Base-by-base conservation (phyloP, 2,797 vertebrate species). In the Enteromius trimaculatus region DNA sequence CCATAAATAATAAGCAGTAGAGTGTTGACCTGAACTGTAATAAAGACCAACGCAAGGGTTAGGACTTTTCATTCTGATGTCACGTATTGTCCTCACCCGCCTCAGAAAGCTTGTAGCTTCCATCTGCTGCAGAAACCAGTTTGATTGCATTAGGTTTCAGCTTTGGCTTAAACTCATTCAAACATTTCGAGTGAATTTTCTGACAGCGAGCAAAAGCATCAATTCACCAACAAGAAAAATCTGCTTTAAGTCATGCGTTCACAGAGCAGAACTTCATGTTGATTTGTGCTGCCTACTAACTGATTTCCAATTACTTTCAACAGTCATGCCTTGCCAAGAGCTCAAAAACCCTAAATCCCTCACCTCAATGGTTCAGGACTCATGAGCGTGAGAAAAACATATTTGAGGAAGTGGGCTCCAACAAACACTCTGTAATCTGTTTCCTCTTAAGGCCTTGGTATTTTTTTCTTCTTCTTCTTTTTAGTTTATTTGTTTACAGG, bases 301-400 rank as follows among this genome's bases (percentile, higher is more conserved):
- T 77, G 81, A 83, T 83, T 83, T 69, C 74, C 72, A 83, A 83
- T 83, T 77, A 83, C 70, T 75, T 82, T 75, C 58, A 49, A 75
- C 74, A 77, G 81, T 68, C 37, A 77, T 77, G 81, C 49, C 26
- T 58, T 68, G 64, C 64, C 72, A 77, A 55, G 81, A 83, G 51
- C 62, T 44, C 23, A 69, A 76, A 83, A 83, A 19, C 64, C 37
- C 26, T 37, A 68, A 83, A 77, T 77, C 81, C 81, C 49, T 31
- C 37, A 39, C 74, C 62, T 82, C 72, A 55, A 58, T 42, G n/a
- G 62, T 82, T 76, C n/a, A 68, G 47, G 80, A 55, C 60, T 31
- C 71, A 76, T 82, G 44, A 82, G 70, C 44, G 58, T 81, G 80
- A 82, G 62, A 83, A 83, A 82, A 83, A 83, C 72, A 77, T 83